Evolutionary conservation across 2,113 vertebrate genomes (phyloP).

Genomic region (Barbus barbus): DNA sequence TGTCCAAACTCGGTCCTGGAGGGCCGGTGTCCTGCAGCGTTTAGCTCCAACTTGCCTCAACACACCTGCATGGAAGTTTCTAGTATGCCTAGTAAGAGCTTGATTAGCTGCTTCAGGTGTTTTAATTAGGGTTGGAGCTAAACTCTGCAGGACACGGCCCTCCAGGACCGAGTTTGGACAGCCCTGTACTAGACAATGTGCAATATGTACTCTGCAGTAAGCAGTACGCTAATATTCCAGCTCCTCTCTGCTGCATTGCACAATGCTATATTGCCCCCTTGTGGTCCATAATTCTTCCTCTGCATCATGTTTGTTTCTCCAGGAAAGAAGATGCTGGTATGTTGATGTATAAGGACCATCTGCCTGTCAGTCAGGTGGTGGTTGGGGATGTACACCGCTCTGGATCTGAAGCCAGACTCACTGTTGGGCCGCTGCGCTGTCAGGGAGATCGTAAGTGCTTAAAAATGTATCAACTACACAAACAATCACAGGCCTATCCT

Average conservation of each 20-base stretch:
- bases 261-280: constrained; percentile 24
- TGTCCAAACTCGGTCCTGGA: no score
- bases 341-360: constrained; percentile 92
- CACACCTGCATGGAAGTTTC: no score
- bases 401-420: constrained; percentile 91
- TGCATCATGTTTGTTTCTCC: background rate
- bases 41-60: no score
- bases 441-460: constrained; percentile 89
- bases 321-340: constrained; percentile 93
- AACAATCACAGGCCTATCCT: background rate
- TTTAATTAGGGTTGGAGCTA: no score
- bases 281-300: constrained; percentile 28
- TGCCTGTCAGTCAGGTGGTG: constrained; percentile 89
- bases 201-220: background rate
- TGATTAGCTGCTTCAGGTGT: no score
- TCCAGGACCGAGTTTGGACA: no score
- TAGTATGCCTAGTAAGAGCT: no score
- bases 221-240: background rate
- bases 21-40: no score
- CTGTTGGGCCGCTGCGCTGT: constrained; percentile 86
- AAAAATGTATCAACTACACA: background rate
- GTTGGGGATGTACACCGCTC: constrained; percentile 85
- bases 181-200: background rate
- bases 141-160: no score
- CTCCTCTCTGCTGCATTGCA: background rate